phyloP scores from a whole-genome alignment of 2,797 vertebrate species.

The Microctenopoma steveboyesi region DNA sequence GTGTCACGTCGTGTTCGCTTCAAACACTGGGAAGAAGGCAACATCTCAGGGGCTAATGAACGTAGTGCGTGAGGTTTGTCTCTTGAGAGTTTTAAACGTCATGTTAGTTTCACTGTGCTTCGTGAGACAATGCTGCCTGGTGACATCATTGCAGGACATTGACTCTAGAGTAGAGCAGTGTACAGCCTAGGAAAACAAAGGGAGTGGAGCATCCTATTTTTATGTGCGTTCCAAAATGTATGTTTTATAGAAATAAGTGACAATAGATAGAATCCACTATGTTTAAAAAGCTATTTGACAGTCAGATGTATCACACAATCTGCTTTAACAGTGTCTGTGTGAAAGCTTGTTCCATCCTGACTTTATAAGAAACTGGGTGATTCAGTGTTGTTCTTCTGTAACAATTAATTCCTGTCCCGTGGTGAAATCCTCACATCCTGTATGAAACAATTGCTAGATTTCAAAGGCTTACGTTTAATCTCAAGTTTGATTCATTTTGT shows the following conservation, averaged over 20 bases:
- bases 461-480: background rate
- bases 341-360: conserved; percentile 41
- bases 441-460: background rate
- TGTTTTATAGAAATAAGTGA: background rate
- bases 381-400: conserved; percentile 4
- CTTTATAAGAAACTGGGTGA: conserved; percentile 17
- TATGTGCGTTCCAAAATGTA: background rate
- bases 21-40: background rate
- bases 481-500: background rate
- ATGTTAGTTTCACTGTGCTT: conserved; percentile 37
- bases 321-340: background rate
- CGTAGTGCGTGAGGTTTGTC: background rate
- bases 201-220: background rate
- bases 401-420: background rate
- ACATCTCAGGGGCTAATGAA: background rate
- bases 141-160: conserved; percentile 43
- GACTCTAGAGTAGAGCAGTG: conserved; percentile 25
- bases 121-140: conserved; percentile 32
- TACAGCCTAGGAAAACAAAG: background rate
- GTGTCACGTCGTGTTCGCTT: conserved; percentile 14
- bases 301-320: background rate
- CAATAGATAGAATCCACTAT: background rate
- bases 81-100: conserved; percentile 19
- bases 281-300: background rate
- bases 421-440: background rate